Evolutionary conservation across 2,797 vertebrate genomes (phyloP).

Genomic region (Bufotes viridis): DNA sequence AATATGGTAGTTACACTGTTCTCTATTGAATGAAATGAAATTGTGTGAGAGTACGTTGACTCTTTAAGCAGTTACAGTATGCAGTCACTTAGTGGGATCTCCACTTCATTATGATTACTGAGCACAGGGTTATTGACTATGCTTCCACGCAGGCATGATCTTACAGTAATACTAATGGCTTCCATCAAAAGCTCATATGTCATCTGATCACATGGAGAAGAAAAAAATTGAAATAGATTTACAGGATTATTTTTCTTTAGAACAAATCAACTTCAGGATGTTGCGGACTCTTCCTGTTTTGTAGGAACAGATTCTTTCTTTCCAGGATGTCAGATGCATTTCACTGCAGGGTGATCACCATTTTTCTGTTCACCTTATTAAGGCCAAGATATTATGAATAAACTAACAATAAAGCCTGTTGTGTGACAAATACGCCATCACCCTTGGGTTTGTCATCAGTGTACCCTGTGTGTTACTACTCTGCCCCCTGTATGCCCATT

Average conservation of each 20-base stretch:
- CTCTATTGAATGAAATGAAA: too few species aligned
- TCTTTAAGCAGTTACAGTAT: background rate
- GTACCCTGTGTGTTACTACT: too few species aligned
- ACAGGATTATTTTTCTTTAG: conserved; percentile 1
- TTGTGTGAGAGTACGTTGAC: too few species aligned
- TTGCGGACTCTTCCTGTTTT: conserved; percentile 27
- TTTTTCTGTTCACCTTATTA: background rate
- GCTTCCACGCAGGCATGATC: background rate
- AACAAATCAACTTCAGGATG: conserved; percentile 19
- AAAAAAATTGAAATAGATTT: background rate
- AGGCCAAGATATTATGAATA: too few species aligned
- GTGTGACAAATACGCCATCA: too few species aligned
- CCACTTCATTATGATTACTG: background rate
- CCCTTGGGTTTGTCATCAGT: too few species aligned
- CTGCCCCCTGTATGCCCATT: too few species aligned
- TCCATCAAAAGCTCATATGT: background rate
- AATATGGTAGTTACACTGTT: too few species aligned
- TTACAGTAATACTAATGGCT: background rate
- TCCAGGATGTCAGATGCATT: conserved; percentile 1
- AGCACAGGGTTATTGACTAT: background rate
- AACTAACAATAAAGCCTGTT: background rate
- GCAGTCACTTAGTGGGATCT: conserved; percentile 8
- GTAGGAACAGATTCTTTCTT: conserved; percentile 41
- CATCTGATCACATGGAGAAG: background rate
- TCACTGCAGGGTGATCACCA: background rate